phyloP scores from a whole-genome alignment of 2,797 vertebrate genomes.

The Phoeniculus purpureus region DNA sequence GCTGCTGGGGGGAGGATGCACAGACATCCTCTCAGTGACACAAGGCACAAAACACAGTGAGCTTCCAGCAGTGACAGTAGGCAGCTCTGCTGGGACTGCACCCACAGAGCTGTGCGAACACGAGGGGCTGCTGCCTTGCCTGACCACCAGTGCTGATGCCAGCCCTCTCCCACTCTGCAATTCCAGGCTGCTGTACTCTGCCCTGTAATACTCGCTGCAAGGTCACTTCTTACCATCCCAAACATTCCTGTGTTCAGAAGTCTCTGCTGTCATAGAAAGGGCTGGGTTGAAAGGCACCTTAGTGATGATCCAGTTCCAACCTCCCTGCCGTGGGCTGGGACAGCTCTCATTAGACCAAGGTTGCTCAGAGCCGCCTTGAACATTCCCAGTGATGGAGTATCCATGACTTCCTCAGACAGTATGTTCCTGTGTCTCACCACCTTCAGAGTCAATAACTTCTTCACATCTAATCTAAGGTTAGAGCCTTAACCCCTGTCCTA shows the following conservation, averaged over 20 bases:
- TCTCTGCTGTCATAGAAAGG: background rate
- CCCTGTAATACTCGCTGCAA: accelerated
- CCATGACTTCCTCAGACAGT: background rate
- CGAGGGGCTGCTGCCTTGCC: no score
- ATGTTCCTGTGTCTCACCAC: background rate
- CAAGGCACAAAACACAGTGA: accelerated
- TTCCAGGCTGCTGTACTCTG: accelerated
- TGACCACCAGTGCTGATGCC: background rate
- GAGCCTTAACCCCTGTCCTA: background rate
- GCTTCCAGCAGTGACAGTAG: accelerated
- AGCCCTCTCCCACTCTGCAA: background rate
- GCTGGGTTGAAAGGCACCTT: background rate
- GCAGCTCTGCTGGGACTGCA: background rate
- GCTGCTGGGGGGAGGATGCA: background rate
- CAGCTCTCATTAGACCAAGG: background rate
- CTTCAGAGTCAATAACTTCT: background rate
- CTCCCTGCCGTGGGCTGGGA: background rate
- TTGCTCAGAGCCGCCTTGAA: background rate
- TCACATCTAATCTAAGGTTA: background rate
- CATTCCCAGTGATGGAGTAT: background rate
- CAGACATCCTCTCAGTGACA: background rate
- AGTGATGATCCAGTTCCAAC: background rate
- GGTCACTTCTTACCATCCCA: background rate
- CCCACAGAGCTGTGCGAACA: accelerated
- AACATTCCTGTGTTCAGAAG: background rate